These are phyloP conservation scores for Sebastes umbrosus DNA, from an alignment of 2,797 vertebrate genomes.

Conservation along the genomic window DNA sequence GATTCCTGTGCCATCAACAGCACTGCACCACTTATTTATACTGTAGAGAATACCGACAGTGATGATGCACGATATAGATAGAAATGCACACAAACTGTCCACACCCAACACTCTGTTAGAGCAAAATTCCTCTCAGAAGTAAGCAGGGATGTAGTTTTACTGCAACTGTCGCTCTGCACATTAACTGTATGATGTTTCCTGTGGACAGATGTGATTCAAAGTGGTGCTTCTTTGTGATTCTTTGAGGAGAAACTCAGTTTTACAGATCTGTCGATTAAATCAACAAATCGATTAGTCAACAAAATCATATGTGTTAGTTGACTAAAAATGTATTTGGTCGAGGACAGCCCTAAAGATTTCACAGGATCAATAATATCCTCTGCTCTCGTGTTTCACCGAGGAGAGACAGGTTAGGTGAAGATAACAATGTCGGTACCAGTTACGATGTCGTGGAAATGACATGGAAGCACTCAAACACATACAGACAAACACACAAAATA, in stretches of 20 bases:
- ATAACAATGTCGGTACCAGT: neutral
- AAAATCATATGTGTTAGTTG: neutral
- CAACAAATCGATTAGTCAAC: neutral
- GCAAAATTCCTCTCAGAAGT: neutral
- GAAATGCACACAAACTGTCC: neutral
- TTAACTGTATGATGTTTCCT: neutral
- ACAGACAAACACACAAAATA: too few relatives aligned
- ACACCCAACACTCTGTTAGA: neutral
- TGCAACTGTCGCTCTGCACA: neutral
- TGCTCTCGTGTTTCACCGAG: neutral
- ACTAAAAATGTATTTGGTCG: neutral
- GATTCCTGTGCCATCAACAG: constrained; percentile 12
- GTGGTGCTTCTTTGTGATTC: neutral
- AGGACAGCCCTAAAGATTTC: too few relatives aligned
- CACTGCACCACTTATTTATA: neutral
- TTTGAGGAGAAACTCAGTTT: neutral
- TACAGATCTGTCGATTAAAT: neutral
- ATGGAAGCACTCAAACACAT: too few relatives aligned
- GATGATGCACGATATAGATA: neutral
- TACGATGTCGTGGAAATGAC: neutral
- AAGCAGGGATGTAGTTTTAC: neutral
- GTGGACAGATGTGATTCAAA: neutral
- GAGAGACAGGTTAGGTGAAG: neutral
- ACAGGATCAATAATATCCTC: neutral
- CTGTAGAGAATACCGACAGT: neutral